These are phyloP conservation scores for Lissocephala sabroskyi DNA, from an alignment of 2,888 invertebrate genomes.

Conservation along the genomic window DNA sequence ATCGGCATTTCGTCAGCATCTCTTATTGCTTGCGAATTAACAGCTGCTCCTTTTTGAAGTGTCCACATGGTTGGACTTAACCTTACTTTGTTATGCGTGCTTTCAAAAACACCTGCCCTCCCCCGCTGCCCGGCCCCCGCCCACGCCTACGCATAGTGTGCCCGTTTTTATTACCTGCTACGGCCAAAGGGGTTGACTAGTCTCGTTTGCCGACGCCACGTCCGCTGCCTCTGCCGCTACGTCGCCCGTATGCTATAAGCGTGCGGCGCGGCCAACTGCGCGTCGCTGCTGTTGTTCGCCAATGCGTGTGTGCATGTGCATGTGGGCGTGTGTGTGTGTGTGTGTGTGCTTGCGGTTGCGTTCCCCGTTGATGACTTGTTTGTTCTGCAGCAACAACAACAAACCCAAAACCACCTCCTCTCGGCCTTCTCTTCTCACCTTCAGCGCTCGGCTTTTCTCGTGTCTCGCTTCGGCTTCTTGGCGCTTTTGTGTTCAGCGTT, in stretches of 20 bases:
- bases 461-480: conserved; percentile 13
- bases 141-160: too few species aligned
- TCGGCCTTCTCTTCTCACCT: conserved; percentile 15
- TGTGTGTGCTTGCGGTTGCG: conserved; percentile 12
- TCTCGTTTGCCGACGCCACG: too few species aligned
- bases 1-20: too few species aligned
- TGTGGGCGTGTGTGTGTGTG: conserved; percentile 6
- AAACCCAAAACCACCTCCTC: conserved; percentile 34
- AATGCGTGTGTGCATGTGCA: conserved; percentile 13
- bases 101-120: too few species aligned
- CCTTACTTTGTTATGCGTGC: too few species aligned
- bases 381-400: conserved; percentile 52
- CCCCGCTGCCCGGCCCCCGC: too few species aligned
- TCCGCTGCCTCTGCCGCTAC: too few species aligned
- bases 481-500: conserved; percentile 28
- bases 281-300: conserved; percentile 31
- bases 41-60: too few species aligned
- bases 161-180: conserved; percentile 4
- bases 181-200: too few species aligned
- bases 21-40: too few species aligned
- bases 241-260: conserved; percentile 61
- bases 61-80: too few species aligned
- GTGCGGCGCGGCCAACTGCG: conserved; percentile 31
- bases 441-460: conserved; percentile 34
- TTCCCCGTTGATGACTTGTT: conserved; percentile 51